Percentiles rank a stretch among this genome's conserved stretches.
Evolutionary conservation across 2,797 vertebrate genomes (phyloP).

Genomic region (Threskiornis aethiopicus): DNA sequence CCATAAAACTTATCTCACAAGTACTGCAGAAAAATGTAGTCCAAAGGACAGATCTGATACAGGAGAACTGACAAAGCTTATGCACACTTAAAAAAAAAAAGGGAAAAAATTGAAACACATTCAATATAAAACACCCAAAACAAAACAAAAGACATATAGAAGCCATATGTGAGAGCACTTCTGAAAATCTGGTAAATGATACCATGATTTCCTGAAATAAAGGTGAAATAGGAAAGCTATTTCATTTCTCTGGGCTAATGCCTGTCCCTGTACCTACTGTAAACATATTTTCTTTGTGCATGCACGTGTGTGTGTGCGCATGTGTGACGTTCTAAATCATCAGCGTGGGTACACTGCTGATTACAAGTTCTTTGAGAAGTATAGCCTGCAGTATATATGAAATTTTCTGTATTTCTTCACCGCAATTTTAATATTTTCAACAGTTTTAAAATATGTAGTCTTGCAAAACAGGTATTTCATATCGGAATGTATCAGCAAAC

Average conservation of each 20-base stretch:
- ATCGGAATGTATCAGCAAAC: background rate
- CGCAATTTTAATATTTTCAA: background rate
- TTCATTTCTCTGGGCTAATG: background rate
- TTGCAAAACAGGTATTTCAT: background rate
- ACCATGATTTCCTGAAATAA: background rate
- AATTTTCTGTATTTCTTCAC: background rate
- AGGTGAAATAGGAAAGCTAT: background rate
- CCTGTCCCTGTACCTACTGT: background rate
- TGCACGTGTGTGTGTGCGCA: accelerated
- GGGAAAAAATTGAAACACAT: background rate
- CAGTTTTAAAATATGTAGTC: background rate
- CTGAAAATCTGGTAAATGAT: background rate
- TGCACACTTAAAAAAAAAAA: background rate
- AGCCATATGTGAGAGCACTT: background rate
- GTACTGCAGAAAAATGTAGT: background rate
- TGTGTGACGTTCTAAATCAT: background rate
- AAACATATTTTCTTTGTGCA: background rate
- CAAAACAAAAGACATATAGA: background rate
- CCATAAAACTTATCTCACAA: conserved; percentile 48
- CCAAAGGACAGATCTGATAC: conserved; percentile 20
- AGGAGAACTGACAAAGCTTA: background rate
- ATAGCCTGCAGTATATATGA: background rate
- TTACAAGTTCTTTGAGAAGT: background rate
- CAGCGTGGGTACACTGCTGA: background rate
- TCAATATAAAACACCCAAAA: background rate